A percentile compares a stretch with the other conserved stretches of the same genome.
Conservation (phyloP, 92 coral and sea anemone genomes). For the Pocillopora grandis region DNA sequence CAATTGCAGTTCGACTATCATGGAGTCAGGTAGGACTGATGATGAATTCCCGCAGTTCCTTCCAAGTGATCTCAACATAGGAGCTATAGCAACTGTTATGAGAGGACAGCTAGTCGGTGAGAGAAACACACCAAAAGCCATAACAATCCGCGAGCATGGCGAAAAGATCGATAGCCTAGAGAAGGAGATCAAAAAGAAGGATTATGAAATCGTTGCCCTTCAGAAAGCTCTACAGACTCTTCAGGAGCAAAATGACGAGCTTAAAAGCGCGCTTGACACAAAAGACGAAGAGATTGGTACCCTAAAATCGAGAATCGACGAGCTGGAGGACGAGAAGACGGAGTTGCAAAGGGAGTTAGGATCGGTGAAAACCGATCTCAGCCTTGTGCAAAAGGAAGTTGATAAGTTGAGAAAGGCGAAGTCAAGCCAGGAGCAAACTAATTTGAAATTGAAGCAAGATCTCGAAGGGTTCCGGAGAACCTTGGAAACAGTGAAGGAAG, state of each 20-base stretch:
- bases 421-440: neutral
- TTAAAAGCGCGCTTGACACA: neutral
- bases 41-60: neutral
- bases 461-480: neutral
- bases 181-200: neutral
- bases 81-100: neutral
- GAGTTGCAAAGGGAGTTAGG: neutral
- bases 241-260: neutral
- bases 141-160: neutral
- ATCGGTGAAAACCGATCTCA: neutral
- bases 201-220: neutral
- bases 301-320: neutral
- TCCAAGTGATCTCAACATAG: neutral
- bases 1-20: neutral
- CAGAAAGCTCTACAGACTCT: neutral
- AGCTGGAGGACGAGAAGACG: neutral
- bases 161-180: neutral
- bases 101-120: neutral
- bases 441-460: neutral
- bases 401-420: slow-evolving; percentile 4
- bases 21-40: neutral
- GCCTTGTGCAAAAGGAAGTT: neutral
- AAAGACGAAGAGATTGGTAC: neutral
- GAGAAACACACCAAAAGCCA: neutral
- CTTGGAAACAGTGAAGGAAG: neutral